Evolutionary conservation across 2,888 invertebrate species (phyloP).

Genomic region (Neoscelio sp.): DNA sequence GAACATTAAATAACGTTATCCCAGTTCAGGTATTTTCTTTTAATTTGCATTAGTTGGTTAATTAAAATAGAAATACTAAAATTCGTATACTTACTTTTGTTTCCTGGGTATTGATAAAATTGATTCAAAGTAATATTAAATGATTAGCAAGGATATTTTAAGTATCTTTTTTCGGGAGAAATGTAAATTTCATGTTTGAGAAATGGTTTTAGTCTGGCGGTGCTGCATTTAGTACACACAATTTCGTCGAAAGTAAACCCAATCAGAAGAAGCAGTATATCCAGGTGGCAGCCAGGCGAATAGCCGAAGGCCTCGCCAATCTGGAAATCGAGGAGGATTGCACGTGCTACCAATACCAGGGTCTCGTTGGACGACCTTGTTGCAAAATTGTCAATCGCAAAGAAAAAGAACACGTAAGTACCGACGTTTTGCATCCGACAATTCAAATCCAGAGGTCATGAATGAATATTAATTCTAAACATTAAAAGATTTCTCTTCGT

Average conservation of each 20-base stretch:
- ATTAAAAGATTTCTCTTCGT: too few relatives aligned
- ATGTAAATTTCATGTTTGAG: constrained; percentile 19
- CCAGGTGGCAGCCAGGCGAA: constrained; percentile 82
- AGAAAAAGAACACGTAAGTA: constrained; percentile 75
- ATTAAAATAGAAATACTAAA: too few relatives aligned
- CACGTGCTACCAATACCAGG: constrained; percentile 76
- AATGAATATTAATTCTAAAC: too few relatives aligned
- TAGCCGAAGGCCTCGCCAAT: constrained; percentile 78
- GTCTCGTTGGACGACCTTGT: constrained; percentile 73
- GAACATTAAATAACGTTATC: too few relatives aligned
- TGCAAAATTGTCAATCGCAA: constrained; percentile 80
- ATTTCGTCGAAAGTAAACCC: constrained; percentile 85
- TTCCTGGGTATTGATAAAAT: too few relatives aligned
- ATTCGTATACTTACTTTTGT: too few relatives aligned
- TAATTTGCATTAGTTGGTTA: too few relatives aligned
- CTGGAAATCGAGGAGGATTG: constrained; percentile 80
- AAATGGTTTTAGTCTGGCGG: constrained; percentile 85
- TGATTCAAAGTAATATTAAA: too few relatives aligned
- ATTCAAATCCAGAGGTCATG: too few relatives aligned
- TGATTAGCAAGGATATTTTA: too few relatives aligned
- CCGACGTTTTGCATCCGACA: neutral
- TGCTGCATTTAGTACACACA: constrained; percentile 86
- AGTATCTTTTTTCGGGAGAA: neutral
- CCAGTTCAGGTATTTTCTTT: too few relatives aligned
- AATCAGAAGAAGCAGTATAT: constrained; percentile 86